Base-by-base conservation (phyloP, 2,113 vertebrate genomes). In the Plecotus auritus region DNA sequence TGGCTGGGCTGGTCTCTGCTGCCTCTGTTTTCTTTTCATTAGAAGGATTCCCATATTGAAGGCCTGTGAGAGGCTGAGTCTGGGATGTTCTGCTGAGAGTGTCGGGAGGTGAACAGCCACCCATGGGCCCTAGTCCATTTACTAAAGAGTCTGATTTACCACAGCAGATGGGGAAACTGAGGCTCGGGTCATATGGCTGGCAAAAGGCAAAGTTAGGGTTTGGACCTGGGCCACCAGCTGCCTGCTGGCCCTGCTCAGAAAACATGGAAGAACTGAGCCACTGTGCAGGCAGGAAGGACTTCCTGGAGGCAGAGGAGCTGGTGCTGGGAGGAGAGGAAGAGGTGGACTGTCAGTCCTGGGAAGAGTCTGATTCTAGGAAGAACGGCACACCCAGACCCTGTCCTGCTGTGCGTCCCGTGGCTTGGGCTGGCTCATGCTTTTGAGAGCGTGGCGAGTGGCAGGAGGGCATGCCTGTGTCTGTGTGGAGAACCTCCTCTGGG, bases 1-100 rank as follows among this genome's bases (percentile, higher is more conserved):
- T 28, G 49, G 88, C 97, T 95, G 0, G 96, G 97, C 98, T 95
- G 91, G 96, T 94, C 95, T 47, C 54, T 73, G 78, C 88, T 42
- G 73, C 88, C 94, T 49, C 97, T 98, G 97, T 98, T 98, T 98
- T 98, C 95, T 97, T 98, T 97, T 90, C 98, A 96, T 97, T 94
- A 97, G 97, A 97, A 98, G 98, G 97, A 97, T 97, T 98, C 98
- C 98, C 97, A 69, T 54, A 20, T 77, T 70, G 95, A 97, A 95
- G 40, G 97, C 84, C 96, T 74, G 20, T 4, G 12, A 92, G 94
- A 86, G 93, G 94, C 70, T 83, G 96, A 37, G 96, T 89, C 95
- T 81, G 85, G 85, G 97, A 97, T 90, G 97, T 95, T 96, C 4
- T 47, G 23, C 85, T 23, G 56, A 37, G n/a, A 28, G 9, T 22